Percentiles rank a stretch among this genome's conserved stretches.
Conservation (phyloP, 2,113 vertebrate species). For the Pao palembangensis region DNA sequence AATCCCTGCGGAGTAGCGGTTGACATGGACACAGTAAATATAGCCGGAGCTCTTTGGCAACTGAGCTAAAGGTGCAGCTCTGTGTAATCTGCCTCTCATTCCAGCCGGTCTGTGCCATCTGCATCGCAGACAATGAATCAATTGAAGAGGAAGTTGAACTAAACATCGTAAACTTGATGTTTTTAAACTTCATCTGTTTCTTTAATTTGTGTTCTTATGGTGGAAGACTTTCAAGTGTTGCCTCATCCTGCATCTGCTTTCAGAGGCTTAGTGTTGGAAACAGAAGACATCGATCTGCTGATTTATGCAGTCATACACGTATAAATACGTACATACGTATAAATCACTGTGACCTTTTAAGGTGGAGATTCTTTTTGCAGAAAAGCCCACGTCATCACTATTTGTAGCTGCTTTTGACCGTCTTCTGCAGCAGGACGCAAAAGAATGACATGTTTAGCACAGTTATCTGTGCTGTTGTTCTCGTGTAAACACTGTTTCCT, state of each 20-base stretch:
- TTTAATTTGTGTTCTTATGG: background rate
- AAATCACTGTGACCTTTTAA: conserved; percentile 21
- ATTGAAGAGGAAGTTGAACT: conserved; percentile 5
- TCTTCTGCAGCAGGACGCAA: no score
- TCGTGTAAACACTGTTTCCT: no score
- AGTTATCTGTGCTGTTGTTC: no score
- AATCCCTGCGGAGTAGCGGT: conserved; percentile 41
- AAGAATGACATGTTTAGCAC: no score
- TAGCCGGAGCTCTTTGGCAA: conserved; percentile 34
- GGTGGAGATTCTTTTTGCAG: background rate
- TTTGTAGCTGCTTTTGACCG: no score
- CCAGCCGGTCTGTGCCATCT: conserved; percentile 8
- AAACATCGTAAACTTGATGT: background rate
- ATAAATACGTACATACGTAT: conserved; percentile 41
- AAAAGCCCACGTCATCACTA: background rate
- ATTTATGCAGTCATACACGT: conserved; percentile 14
- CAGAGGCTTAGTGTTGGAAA: conserved; percentile 7
- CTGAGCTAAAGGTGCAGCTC: conserved; percentile 43
- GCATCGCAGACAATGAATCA: conserved; percentile 19
- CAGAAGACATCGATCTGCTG: conserved; percentile 20
- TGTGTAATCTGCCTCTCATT: conserved; percentile 10
- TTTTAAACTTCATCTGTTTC: background rate
- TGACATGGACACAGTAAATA: conserved; percentile 68
- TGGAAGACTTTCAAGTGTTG: background rate
- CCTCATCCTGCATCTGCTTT: conserved; percentile 1